Conservation (phyloP, 1,140 invertebrate genomes). For the Cydia pomonella region DNA sequence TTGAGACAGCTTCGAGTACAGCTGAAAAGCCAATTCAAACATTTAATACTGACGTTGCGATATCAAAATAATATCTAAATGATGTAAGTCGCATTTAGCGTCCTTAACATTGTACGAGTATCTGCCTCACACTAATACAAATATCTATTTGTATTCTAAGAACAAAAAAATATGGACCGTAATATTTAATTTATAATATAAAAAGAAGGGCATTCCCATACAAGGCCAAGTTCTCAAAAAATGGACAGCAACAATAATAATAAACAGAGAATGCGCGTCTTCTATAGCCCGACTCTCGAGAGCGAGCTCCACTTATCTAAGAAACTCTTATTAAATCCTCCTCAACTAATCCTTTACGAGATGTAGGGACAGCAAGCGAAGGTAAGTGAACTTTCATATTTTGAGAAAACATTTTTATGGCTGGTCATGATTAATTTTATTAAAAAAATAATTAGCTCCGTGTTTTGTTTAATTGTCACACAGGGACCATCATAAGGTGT, state of each 20-base stretch:
- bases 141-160: neutral
- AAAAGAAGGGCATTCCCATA: neutral
- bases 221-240: neutral
- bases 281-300: neutral
- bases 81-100: too few relatives aligned
- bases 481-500: too few relatives aligned
- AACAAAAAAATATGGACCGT: neutral
- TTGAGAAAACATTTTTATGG: neutral
- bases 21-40: too few relatives aligned
- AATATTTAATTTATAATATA: neutral
- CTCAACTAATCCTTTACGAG: slow-evolving; percentile 72
- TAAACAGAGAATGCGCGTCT: neutral
- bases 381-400: neutral
- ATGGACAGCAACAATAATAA: neutral
- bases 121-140: too few relatives aligned
- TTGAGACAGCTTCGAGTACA: too few relatives aligned
- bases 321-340: slow-evolving; percentile 78
- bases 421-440: neutral
- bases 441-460: neutral
- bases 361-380: slow-evolving; percentile 54
- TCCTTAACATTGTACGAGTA: too few relatives aligned
- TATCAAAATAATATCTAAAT: too few relatives aligned
- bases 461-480: neutral
- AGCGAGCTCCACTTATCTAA: slow-evolving; percentile 70
- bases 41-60: too few relatives aligned